Conservation (phyloP, 1,140 invertebrate genomes). For the Chrysomallon squamiferum region DNA sequence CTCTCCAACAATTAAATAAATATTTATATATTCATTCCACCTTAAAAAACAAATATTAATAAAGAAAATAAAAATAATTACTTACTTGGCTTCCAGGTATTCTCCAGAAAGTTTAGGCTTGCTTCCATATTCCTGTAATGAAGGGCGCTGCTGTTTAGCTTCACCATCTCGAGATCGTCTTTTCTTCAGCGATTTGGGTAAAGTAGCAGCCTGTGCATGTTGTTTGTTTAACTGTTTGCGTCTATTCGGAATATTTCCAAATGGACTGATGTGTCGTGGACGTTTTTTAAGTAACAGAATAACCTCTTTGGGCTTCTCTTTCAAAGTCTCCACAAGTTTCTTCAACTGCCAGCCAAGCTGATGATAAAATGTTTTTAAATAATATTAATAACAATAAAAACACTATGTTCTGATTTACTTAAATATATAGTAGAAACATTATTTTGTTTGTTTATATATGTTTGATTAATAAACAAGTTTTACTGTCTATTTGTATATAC, state of each 20-base stretch:
- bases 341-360: slow-evolving; percentile 83
- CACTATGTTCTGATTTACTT: no score
- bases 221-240: slow-evolving; percentile 37
- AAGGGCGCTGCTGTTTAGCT: slow-evolving; percentile 41
- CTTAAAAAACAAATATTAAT: no score
- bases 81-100: slow-evolving; percentile 28
- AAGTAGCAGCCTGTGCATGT: slow-evolving; percentile 40
- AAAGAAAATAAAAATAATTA: no score
- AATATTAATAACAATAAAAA: not conserved
- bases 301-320: slow-evolving; percentile 81
- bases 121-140: slow-evolving; percentile 49
- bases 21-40: no score
- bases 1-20: no score
- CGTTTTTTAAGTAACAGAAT: slow-evolving; percentile 84
- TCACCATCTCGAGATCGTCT: slow-evolving; percentile 50
- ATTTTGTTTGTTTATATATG: no score
- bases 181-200: slow-evolving; percentile 55
- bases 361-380: not conserved
- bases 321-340: slow-evolving; percentile 78
- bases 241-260: slow-evolving; percentile 72
- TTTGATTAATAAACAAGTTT: no score
- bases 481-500: no score
- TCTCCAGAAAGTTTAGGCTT: slow-evolving; percentile 33
- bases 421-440: no score
- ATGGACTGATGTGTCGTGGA: slow-evolving; percentile 82